Conservation (phyloP, 2,888 invertebrate species). For the Isoperla grammatica region DNA sequence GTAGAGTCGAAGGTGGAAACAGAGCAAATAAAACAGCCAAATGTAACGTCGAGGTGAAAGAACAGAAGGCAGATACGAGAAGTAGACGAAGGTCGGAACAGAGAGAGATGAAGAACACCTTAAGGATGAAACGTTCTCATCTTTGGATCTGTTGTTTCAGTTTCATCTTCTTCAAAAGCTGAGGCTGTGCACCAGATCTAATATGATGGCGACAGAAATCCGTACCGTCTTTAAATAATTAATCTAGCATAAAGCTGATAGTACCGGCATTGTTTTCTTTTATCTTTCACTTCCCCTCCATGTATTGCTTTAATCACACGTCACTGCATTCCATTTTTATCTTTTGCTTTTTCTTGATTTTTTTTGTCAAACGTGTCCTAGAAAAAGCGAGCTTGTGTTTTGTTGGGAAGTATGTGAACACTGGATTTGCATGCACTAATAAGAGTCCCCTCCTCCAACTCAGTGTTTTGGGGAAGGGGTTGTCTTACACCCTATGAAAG, state of each 20-base stretch:
- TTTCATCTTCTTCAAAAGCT: no score
- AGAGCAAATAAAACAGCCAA: no score
- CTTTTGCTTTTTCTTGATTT: neutral
- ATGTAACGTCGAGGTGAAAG: no score
- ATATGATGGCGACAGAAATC: neutral
- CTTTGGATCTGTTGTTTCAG: no score
- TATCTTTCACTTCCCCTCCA: conserved; percentile 10
- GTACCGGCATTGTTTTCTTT: conserved; percentile 30
- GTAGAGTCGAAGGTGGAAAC: no score
- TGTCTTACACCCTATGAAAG: neutral
- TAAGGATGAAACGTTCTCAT: no score
- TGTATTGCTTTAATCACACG: neutral
- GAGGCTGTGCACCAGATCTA: no score
- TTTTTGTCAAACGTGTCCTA: neutral
- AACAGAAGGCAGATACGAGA: no score
- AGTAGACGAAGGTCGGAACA: no score
- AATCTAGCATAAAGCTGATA: conserved; percentile 32
- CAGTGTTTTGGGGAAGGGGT: conserved; percentile 3
- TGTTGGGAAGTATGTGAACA: conserved; percentile 11
- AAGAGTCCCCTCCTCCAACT: conserved; percentile 13
- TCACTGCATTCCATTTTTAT: neutral
- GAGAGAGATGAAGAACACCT: no score
- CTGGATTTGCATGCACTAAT: conserved; percentile 28
- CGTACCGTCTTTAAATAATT: conserved; percentile 29
- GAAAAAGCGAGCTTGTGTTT: no score